Evolutionary conservation across 2,113 vertebrate species (phyloP).

Genomic region (Rhizomys pruinosus): DNA sequence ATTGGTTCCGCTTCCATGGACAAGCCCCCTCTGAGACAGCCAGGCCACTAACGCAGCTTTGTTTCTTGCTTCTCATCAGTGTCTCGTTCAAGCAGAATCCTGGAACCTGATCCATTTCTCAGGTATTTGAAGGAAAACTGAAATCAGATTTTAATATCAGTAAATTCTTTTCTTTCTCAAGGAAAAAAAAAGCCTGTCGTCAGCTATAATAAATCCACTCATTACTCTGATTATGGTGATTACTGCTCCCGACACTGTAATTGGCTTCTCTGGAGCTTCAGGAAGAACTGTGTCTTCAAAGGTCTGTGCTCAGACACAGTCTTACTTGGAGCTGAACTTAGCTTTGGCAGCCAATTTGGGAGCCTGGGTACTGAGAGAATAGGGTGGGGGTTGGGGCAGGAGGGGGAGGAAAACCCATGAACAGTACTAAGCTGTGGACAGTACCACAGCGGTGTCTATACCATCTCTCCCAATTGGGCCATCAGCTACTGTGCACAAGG

Average conservation of each 20-base stretch:
- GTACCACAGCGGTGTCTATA: background rate
- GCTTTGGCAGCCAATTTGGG: constrained; percentile 28
- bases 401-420: background rate
- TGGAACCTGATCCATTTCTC: background rate
- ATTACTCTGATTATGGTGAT: constrained; percentile 73
- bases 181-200: constrained; percentile 43
- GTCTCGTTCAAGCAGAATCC: background rate
- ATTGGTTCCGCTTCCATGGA: background rate
- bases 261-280: constrained; percentile 70
- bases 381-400: background rate
- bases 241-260: constrained; percentile 52
- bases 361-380: constrained; percentile 1
- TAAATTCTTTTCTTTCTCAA: constrained; percentile 74
- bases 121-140: constrained; percentile 41
- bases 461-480: fast-evolving
- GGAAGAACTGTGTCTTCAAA: constrained; percentile 70
- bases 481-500: fast-evolving
- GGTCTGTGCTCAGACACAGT: constrained; percentile 29
- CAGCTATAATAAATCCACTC: constrained; percentile 72
- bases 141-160: constrained; percentile 65
- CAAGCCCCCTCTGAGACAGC: background rate
- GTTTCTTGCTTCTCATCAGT: background rate
- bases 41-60: too few species aligned
- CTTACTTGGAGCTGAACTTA: constrained; percentile 43
- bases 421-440: background rate